Conservation (phyloP, 2,888 invertebrate genomes). For the Mesopsocus fuscifrons region DNA sequence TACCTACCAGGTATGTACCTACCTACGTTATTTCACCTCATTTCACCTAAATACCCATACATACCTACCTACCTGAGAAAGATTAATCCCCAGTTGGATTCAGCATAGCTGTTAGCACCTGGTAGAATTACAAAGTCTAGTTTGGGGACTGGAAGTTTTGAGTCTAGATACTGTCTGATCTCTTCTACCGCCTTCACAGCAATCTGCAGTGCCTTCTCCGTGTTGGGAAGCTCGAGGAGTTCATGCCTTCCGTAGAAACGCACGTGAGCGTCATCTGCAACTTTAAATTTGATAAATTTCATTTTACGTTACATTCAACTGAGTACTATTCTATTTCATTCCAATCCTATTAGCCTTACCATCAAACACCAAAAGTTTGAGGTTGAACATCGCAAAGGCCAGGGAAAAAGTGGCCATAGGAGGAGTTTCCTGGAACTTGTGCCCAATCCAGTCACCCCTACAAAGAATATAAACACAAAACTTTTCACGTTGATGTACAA, state of each 20-base stretch:
- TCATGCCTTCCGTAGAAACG: slow-evolving; percentile 44
- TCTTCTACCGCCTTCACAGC: not conserved
- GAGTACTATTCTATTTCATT: too few relatives aligned
- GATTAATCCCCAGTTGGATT: slow-evolving; percentile 62
- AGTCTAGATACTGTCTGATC: slow-evolving; percentile 16
- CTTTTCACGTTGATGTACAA: not conserved
- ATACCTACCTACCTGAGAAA: slow-evolving; percentile 70
- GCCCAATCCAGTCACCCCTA: slow-evolving; percentile 35
- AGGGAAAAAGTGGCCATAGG: slow-evolving; percentile 60
- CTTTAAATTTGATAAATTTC: slow-evolving; percentile 5
- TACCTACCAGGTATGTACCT: too few relatives aligned
- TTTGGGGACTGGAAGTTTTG: slow-evolving; percentile 33
- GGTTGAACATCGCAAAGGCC: slow-evolving; percentile 49
- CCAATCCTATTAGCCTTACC: too few relatives aligned
- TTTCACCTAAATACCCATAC: too few relatives aligned
- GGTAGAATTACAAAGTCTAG: slow-evolving; percentile 57
- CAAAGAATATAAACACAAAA: slow-evolving; percentile 1
- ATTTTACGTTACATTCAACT: slow-evolving; percentile 1
- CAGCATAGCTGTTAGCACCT: slow-evolving; percentile 46
- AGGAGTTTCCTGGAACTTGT: slow-evolving; percentile 48
- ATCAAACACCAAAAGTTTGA: slow-evolving; percentile 20
- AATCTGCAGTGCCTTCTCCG: slow-evolving; percentile 17
- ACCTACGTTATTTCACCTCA: too few relatives aligned
- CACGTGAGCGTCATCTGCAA: slow-evolving; percentile 23
- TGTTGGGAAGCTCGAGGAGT: slow-evolving; percentile 25